Base-by-base conservation (phyloP, 2,888 invertebrate genomes). In the Yponomeuta evonymella region DNA sequence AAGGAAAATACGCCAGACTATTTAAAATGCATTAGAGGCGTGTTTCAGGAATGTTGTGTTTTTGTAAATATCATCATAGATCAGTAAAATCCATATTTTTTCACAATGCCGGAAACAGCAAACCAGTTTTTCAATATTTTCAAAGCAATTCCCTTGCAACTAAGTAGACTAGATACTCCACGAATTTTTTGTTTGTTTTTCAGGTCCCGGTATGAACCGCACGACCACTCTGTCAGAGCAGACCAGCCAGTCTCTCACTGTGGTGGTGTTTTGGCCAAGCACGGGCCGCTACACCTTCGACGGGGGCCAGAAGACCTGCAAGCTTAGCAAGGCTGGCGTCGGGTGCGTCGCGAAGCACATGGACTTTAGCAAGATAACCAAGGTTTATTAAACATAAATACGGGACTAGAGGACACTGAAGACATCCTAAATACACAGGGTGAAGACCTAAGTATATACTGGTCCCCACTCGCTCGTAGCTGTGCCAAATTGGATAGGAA, bases 401-500 rank as follows among this genome's bases (percentile, higher is more conserved):
- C 36, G 36, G 36, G 36, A 8, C 43, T 43, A 8, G 5, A 8
- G 5, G 9, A 43, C 43, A 43, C 43, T 43, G 9, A 43, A 43
- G 9, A 43, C 8, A 8, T 43, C 8, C 43, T 8, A 43, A 43
- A 8, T 43, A 43, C 8, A 43, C 9, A 43, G 5, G 8, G 43
- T 43, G 5, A 43, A 43, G 9, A 43, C 8, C 9, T 43, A 8
- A 43, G 36, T 36, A 36, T 36, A 36, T 36, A 36, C 94, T 97
- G 97, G 75, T 98, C 98, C n/a, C 96, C 96, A 71, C 96, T 95
- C 79, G 98, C 98, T 76, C 98, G 93, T 79, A 98, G 90, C 85
- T 99, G 99, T 2, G 98, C 98, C 82, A 99, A 89, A 86, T 98
- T 98, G 92, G 99, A 99, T 70, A 99, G 93, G 92, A 99, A 99